Evolutionary conservation across 92 coral and sea anemone genomes (phyloP).

Genomic region (Heteractis magnifica): DNA sequence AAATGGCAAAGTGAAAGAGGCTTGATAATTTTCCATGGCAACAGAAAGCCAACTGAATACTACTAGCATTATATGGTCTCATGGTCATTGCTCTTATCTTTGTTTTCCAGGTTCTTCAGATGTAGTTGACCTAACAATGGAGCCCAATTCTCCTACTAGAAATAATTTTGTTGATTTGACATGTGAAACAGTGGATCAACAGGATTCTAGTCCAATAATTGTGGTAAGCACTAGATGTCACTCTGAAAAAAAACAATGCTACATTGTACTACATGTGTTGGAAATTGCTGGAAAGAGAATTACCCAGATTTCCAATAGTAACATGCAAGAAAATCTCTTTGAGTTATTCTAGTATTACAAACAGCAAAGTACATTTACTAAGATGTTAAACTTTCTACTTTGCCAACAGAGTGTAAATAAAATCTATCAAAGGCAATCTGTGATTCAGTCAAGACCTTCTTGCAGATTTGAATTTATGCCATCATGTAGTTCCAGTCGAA

Average conservation of each 20-base stretch:
- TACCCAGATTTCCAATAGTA: too few relatives aligned
- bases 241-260: too few relatives aligned
- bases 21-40: too few relatives aligned
- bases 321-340: too few relatives aligned
- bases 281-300: neutral
- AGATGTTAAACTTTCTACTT: neutral
- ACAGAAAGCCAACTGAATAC: too few relatives aligned
- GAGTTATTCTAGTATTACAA: too few relatives aligned
- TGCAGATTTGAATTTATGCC: conserved; percentile 43
- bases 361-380: too few relatives aligned
- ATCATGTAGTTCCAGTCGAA: neutral
- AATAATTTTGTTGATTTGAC: conserved; percentile 65
- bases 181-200: conserved; percentile 28
- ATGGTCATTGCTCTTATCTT: neutral
- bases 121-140: conserved; percentile 65
- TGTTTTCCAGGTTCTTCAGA: conserved; percentile 42
- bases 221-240: conserved; percentile 35
- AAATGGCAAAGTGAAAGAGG: too few relatives aligned
- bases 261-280: neutral
- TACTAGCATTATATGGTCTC: too few relatives aligned
- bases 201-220: conserved; percentile 60
- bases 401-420: conserved; percentile 58
- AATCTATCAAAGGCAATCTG: conserved; percentile 51
- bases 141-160: conserved; percentile 47
- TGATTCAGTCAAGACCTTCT: conserved; percentile 43